phyloP scores from a whole-genome alignment of 2,888 invertebrate species.

The Neocrepidodera transversa region DNA sequence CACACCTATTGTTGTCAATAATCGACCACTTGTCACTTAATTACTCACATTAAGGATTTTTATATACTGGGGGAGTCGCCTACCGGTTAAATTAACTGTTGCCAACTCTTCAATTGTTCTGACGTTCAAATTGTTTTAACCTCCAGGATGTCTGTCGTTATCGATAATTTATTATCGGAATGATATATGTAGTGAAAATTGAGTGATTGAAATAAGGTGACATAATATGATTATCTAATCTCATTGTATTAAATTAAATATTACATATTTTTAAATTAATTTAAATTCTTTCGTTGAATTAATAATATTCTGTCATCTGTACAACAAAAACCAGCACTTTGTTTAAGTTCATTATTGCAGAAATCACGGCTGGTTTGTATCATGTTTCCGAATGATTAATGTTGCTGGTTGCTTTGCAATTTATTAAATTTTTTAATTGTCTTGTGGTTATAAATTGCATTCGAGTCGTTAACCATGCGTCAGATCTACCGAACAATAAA shows the following conservation, averaged over 20 bases:
- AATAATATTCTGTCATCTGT: no score
- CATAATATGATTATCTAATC: no score
- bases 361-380: neutral
- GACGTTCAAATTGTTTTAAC: slow-evolving; percentile 9
- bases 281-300: no score
- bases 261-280: no score
- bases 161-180: neutral
- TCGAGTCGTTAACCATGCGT: neutral
- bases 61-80: slow-evolving; percentile 1
- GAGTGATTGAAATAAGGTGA: neutral
- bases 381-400: neutral
- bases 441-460: neutral
- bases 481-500: no score
- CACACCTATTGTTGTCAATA: slow-evolving; percentile 39
- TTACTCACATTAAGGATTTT: slow-evolving; percentile 21
- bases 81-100: slow-evolving; percentile 7
- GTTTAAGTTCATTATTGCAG: no score
- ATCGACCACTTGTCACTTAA: slow-evolving; percentile 32
- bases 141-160: slow-evolving; percentile 20
- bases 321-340: no score
- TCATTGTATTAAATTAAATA: no score
- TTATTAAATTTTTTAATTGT: slow-evolving; percentile 8
- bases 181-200: slow-evolving; percentile 8
- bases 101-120: neutral
- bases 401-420: neutral